Percentiles rank a stretch among this genome's conserved stretches.
Evolutionary conservation across 2,888 invertebrate genomes (phyloP).

Genomic region (Macrophya annulata): DNA sequence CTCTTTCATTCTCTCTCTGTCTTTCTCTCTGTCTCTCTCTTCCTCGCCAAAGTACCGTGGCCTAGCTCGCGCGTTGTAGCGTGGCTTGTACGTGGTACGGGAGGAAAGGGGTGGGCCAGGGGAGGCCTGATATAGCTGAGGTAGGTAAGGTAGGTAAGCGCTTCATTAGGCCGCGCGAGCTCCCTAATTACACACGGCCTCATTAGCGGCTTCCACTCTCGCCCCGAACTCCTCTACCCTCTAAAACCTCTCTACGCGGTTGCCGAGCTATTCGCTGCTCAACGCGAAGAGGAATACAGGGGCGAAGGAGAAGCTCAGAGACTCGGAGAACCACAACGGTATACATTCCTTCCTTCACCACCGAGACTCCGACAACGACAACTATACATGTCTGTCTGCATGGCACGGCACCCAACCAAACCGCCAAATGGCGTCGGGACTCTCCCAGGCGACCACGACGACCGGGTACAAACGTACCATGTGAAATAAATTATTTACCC

Average conservation of each 20-base stretch:
- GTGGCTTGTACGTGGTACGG: slow-evolving; percentile 63
- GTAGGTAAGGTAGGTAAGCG: slow-evolving; percentile 78
- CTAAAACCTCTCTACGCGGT: slow-evolving; percentile 64
- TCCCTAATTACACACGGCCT: slow-evolving; percentile 79
- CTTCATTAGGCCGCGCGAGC: slow-evolving; percentile 80
- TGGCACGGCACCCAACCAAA: slow-evolving; percentile 10
- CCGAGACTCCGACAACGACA: slow-evolving; percentile 41
- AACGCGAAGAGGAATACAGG: slow-evolving; percentile 42
- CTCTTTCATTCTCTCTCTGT: slow-evolving; percentile 60
- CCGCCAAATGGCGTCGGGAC: slow-evolving; percentile 53
- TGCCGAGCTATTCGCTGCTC: slow-evolving; percentile 49
- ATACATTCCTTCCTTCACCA: slow-evolving; percentile 48
- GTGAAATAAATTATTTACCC: slow-evolving; percentile 37
- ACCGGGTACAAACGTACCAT: neutral
- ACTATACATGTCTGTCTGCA: slow-evolving; percentile 36
- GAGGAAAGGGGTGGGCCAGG: slow-evolving; percentile 66
- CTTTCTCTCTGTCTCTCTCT: slow-evolving; percentile 53
- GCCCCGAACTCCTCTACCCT: slow-evolving; percentile 64
- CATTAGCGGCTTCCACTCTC: slow-evolving; percentile 77
- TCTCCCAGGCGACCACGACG: slow-evolving; percentile 21
- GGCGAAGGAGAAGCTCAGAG: slow-evolving; percentile 43
- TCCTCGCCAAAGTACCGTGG: slow-evolving; percentile 50
- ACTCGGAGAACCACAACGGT: slow-evolving; percentile 43
- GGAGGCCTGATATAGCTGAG: slow-evolving; percentile 61
- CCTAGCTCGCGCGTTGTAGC: slow-evolving; percentile 61